Base-by-base conservation (phyloP, 2,113 vertebrate genomes). In the Pseudorasbora parva region DNA sequence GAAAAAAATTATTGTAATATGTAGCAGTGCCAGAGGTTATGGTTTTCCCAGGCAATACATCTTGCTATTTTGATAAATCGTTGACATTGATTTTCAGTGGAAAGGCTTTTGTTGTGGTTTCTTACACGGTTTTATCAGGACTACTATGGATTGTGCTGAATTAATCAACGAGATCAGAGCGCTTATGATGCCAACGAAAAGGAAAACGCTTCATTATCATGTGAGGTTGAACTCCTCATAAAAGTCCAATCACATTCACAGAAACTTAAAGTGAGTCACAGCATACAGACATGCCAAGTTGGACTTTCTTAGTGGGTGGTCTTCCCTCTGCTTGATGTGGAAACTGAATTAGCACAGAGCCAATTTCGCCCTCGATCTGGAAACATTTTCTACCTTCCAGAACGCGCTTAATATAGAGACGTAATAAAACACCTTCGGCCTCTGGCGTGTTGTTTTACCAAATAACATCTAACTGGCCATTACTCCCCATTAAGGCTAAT, bases 401-500 rank as follows among this genome's bases (percentile, higher is more conserved):
- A 89, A 93, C 94, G 90, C 91, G 93, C 95, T 93, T 90, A 92
- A 87, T 91, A 94, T 81, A 89, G 93, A 88, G 87, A 91, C 89
- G 94, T 94, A 95, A 95, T 93, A 92, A 96, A 96, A 94, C 91
- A 93, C 92, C 94, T 94, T 88, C 90, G 93, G 91, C 88, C 90
- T 92, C 91, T 94, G 82, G 90, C 87, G 84, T 92, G 87, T 95
- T 94, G 93, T 96, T 94, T 93, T 91, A 94, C 92, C 92, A 95
- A 94, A 93, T 94, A 94, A 91, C 95, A 95, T 95, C 93, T 95
- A 94, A 94, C 93, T 92, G 93, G 92, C 95, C 95, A 95, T 96
- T 96, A 96, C 92, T 94, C 93, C 93, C 94, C 92, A 93, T 95
- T 96, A 95, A 93, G 92, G 87, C 94, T 96, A 96, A 95, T 92